These are phyloP conservation scores for Busseola fusca DNA, from an alignment of 2,888 invertebrate genomes.

Conservation along the genomic window DNA sequence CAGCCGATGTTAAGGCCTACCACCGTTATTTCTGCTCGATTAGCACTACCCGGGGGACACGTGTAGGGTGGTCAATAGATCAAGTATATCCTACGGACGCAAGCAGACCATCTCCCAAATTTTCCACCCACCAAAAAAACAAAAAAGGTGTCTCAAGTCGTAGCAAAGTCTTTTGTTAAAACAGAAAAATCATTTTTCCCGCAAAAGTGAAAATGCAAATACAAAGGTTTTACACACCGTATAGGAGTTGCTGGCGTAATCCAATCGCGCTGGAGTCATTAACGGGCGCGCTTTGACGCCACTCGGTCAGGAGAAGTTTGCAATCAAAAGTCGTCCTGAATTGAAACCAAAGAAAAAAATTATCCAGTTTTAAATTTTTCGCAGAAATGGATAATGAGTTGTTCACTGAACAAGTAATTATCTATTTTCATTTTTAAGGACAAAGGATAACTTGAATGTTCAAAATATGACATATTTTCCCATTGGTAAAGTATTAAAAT, in stretches of 20 bases:
- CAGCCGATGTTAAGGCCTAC: too few relatives aligned
- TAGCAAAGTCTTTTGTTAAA: too few relatives aligned
- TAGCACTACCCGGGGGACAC: too few relatives aligned
- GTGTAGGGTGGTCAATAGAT: too few relatives aligned
- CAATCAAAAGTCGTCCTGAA: constrained; percentile 24
- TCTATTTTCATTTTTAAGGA: too few relatives aligned
- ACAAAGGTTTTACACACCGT: constrained; percentile 30
- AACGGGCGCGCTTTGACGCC: constrained; percentile 36
- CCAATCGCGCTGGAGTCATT: constrained; percentile 41
- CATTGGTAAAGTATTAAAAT: background rate
- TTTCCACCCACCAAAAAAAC: too few relatives aligned
- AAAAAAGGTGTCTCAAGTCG: too few relatives aligned
- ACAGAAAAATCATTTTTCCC: too few relatives aligned
- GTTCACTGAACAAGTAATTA: background rate
- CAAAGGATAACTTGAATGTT: background rate
- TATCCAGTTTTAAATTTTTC: constrained; percentile 4
- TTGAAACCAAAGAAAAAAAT: constrained; percentile 20
- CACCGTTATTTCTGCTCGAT: too few relatives aligned
- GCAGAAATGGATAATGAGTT: constrained; percentile 13
- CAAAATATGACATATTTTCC: background rate
- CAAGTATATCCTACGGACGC: too few relatives aligned
- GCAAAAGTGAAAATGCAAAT: constrained; percentile 4
- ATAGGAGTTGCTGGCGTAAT: constrained; percentile 31
- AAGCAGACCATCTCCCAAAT: too few relatives aligned
- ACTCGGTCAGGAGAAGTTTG: constrained; percentile 21